A percentile compares a stretch with the other conserved stretches of the same genome.
phyloP scores from a whole-genome alignment of 1,140 invertebrate species.

The Dendrolimus punctatus region DNA sequence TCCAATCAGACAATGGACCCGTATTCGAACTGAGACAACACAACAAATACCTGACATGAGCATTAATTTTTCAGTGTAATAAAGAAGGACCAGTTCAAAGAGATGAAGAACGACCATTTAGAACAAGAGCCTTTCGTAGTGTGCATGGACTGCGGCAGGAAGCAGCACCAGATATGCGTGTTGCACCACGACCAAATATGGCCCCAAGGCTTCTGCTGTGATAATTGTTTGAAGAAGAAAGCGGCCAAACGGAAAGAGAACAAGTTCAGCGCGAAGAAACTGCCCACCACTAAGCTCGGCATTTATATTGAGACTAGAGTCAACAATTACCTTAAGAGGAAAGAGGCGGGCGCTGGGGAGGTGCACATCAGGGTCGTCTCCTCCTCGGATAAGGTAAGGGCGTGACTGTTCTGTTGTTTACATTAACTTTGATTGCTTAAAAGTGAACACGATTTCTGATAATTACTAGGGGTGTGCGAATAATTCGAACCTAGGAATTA shows the following conservation, averaged over 20 bases:
- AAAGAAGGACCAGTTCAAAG: conserved; percentile 97
- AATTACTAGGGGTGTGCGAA: no score
- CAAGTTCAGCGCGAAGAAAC: conserved; percentile 95
- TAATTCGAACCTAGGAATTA: no score
- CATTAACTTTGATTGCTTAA: no score
- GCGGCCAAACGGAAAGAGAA: conserved; percentile 96
- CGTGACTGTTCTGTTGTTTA: no score
- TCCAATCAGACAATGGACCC: no score
- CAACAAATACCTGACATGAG: no score
- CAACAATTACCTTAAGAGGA: conserved; percentile 98
- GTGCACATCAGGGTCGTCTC: conserved; percentile 98
- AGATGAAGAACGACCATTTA: conserved; percentile 99
- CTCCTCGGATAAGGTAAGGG: conserved; percentile 89
- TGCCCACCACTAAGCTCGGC: conserved; percentile 94
- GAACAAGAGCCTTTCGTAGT: conserved; percentile 97
- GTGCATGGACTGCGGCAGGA: conserved; percentile 96
- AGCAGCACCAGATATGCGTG: conserved; percentile 98
- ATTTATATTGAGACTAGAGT: conserved; percentile 98
- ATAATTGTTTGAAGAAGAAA: conserved; percentile 96
- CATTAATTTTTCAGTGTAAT: conserved; percentile 83
- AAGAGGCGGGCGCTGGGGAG: conserved; percentile 96
- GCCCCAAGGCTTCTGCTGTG: conserved; percentile 95
- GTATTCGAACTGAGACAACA: no score
- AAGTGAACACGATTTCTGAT: no score
- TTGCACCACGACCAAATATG: conserved; percentile 96